Percentiles rank a stretch among this genome's conserved stretches.
Conservation (phyloP, 2,797 vertebrate species). For the Heteromormyrus szaboi region DNA sequence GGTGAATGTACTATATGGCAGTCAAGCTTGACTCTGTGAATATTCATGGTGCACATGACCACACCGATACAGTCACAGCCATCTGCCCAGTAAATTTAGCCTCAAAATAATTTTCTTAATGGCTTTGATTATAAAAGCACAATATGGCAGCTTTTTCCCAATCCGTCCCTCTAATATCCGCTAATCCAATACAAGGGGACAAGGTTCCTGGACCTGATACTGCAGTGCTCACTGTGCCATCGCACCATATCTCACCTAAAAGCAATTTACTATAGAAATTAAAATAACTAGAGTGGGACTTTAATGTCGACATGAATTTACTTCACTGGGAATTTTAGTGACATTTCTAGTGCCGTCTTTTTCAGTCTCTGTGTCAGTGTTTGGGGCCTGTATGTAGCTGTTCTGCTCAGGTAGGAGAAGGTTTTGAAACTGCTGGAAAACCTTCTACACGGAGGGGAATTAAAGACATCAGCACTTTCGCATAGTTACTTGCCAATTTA, state of each 20-base stretch:
- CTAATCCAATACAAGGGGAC: background rate
- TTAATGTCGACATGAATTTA: background rate
- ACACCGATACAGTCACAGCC: background rate
- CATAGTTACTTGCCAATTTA: background rate
- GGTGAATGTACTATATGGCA: background rate
- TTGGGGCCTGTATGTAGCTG: background rate
- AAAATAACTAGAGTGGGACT: background rate
- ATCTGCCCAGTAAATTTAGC: background rate
- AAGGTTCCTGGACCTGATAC: background rate
- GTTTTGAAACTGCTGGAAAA: background rate
- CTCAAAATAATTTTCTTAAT: conserved; percentile 9
- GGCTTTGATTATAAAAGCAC: background rate
- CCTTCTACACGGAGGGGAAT: background rate
- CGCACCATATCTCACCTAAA: background rate
- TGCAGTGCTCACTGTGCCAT: background rate
- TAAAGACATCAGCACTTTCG: background rate
- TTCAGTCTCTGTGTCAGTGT: background rate
- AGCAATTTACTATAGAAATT: background rate
- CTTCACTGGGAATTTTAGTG: background rate
- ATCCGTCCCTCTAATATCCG: background rate
- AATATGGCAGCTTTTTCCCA: background rate
- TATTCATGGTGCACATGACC: background rate
- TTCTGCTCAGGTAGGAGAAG: background rate
- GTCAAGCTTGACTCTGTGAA: background rate
- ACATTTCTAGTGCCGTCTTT: background rate